Conservation (phyloP, 2,888 invertebrate species). For the Idaea biselata region DNA sequence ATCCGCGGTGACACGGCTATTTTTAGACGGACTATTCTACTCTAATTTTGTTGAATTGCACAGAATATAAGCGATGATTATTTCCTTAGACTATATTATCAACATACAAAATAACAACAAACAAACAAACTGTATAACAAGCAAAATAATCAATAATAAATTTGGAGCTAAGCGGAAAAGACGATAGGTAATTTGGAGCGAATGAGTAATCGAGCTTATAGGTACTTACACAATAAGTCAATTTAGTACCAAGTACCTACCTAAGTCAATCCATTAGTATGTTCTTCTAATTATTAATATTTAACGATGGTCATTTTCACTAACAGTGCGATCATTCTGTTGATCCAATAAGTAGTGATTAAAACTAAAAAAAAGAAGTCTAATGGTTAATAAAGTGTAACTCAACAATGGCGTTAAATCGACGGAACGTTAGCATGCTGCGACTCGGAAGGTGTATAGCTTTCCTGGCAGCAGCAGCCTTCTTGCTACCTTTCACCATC, state of each 20-base stretch:
- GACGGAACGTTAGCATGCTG: slow-evolving; percentile 72
- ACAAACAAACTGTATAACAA: neutral
- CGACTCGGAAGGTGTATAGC: slow-evolving; percentile 80
- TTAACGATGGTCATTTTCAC: neutral
- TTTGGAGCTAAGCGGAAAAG: neutral
- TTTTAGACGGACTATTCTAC: slow-evolving; percentile 32
- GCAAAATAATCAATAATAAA: neutral
- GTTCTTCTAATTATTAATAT: no score
- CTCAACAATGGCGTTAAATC: slow-evolving; percentile 46
- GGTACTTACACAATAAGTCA: no score
- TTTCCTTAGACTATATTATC: neutral
- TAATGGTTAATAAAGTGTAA: slow-evolving; percentile 17
- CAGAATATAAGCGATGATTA: neutral
- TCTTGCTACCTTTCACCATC: slow-evolving; percentile 81
- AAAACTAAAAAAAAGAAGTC: slow-evolving; percentile 25
- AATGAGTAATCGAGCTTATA: neutral
- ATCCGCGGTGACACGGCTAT: slow-evolving; percentile 39
- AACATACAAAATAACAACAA: no score
- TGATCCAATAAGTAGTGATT: neutral
- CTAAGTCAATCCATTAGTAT: no score
- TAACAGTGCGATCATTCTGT: neutral
- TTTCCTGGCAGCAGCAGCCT: slow-evolving; percentile 81
- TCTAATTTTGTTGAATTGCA: slow-evolving; percentile 4
- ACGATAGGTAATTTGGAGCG: neutral
- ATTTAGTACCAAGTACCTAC: no score